phyloP scores from a whole-genome alignment of 1,140 invertebrate species.

The Adoxophyes honmai region DNA sequence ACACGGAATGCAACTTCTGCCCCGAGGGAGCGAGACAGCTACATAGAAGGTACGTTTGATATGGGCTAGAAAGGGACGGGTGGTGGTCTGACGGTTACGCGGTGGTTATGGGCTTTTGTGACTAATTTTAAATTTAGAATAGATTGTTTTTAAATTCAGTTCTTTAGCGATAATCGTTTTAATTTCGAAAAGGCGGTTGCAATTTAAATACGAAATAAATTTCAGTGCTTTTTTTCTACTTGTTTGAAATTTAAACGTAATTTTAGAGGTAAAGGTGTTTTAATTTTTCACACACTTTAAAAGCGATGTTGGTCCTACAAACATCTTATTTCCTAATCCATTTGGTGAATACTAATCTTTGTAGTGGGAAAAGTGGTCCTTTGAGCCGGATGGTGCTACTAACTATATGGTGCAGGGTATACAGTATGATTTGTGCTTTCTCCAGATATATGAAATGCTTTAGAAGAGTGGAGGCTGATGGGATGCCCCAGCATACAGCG shows the following conservation, averaged over 20 bases:
- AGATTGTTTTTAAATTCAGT: no score
- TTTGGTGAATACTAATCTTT: no score
- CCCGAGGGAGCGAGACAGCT: slow-evolving; percentile 83
- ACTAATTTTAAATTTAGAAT: not conserved
- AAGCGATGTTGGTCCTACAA: no score
- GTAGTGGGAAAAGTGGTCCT: no score
- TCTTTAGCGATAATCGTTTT: no score
- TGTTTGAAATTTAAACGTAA: no score
- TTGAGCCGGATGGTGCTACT: not conserved
- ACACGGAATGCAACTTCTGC: slow-evolving; percentile 94
- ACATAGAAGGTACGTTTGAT: slow-evolving; percentile 52
- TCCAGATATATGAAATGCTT: slow-evolving; percentile 57
- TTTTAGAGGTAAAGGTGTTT: no score
- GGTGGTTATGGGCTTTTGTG: not conserved
- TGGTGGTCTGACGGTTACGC: not conserved
- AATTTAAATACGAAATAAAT: no score
- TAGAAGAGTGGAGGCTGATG: slow-evolving; percentile 54
- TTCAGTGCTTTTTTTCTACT: no score
- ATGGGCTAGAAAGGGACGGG: not conserved
- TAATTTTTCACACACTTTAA: no score
- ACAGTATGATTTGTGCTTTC: slow-evolving; percentile 26
- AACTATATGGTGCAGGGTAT: slow-evolving; percentile 27
- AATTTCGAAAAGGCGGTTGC: no score
- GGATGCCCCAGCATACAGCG: slow-evolving; percentile 44
- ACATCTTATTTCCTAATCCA: no score